Evolutionary conservation across 2,113 vertebrate genomes (phyloP).

Genomic region (Cranoglanis bouderius): DNA sequence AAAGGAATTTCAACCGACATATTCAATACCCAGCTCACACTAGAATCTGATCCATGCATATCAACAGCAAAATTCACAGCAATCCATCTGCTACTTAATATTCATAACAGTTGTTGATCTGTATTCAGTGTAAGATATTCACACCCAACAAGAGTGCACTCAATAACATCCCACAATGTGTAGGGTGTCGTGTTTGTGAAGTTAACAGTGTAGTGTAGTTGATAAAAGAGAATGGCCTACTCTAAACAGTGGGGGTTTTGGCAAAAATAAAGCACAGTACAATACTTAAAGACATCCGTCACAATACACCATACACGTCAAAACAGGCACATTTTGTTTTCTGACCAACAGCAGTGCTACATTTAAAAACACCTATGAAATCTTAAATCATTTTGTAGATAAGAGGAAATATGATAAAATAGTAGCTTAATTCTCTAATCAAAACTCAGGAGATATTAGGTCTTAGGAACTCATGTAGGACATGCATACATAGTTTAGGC

Average conservation of each 20-base stretch:
- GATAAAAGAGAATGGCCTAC: neutral
- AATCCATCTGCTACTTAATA: slow-evolving; percentile 39
- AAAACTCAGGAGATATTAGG: too few relatives aligned
- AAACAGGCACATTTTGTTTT: too few relatives aligned
- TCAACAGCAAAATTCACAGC: slow-evolving; percentile 19
- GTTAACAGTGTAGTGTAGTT: neutral
- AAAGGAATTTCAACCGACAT: neutral
- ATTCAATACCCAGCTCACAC: neutral
- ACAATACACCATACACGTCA: too few relatives aligned
- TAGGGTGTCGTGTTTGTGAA: neutral
- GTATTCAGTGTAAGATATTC: slow-evolving; percentile 20
- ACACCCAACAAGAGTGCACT: neutral
- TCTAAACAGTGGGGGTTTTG: neutral
- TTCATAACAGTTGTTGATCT: slow-evolving; percentile 25
- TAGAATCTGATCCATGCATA: slow-evolving; percentile 17
- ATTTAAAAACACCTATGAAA: neutral
- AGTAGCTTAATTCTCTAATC: too few relatives aligned
- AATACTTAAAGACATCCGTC: too few relatives aligned
- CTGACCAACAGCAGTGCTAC: neutral
- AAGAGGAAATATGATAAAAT: too few relatives aligned
- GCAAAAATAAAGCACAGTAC: too few relatives aligned
- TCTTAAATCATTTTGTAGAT: neutral
- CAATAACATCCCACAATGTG: neutral
- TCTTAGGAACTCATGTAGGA: too few relatives aligned
- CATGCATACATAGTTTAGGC: too few relatives aligned